Percentiles rank a stretch among this genome's conserved stretches.
Evolutionary conservation across 35 echinoderm and acorn worm species (phyloP).

Genomic region (Hemicentrotus pulcherrimus): DNA sequence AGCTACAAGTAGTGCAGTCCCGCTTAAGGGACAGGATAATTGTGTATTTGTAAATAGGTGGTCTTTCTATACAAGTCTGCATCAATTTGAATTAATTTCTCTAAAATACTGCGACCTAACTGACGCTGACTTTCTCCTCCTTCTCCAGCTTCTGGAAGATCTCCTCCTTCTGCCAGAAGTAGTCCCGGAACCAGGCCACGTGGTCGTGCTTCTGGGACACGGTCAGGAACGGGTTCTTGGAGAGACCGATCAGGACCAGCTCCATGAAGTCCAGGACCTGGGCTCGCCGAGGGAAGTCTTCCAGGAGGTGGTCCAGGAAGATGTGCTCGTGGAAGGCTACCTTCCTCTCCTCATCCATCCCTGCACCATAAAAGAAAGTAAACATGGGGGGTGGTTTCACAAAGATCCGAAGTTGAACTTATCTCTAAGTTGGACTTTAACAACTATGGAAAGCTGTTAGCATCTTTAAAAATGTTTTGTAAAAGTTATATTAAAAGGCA

Average conservation of each 20-base stretch:
- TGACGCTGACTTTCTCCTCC: slow-evolving; percentile 35
- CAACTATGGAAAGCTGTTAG: no score
- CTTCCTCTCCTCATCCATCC: slow-evolving; percentile 84
- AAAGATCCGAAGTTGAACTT: no score
- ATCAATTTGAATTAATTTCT: no score
- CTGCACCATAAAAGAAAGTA: slow-evolving; percentile 48
- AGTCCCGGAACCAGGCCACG: slow-evolving; percentile 83
- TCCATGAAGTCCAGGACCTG: slow-evolving; percentile 90
- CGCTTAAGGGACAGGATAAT: no score
- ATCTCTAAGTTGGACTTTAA: no score
- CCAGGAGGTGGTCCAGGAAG: slow-evolving; percentile 81
- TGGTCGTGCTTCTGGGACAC: slow-evolving; percentile 92
- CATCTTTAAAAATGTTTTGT: no score
- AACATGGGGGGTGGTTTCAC: not conserved
- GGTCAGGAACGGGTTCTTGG: slow-evolving; percentile 89
- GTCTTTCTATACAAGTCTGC: no score
- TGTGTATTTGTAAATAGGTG: no score
- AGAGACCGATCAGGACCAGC: slow-evolving; percentile 77
- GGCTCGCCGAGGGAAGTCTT: slow-evolving; percentile 70
- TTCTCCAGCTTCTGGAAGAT: slow-evolving; percentile 60
- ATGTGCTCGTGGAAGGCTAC: slow-evolving; percentile 90
- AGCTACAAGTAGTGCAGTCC: no score
- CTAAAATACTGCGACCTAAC: not conserved
- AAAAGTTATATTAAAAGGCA: no score
- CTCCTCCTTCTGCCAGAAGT: slow-evolving; percentile 79